Conservation (phyloP, 2,113 vertebrate species). For the Dicentrarchus labrax region DNA sequence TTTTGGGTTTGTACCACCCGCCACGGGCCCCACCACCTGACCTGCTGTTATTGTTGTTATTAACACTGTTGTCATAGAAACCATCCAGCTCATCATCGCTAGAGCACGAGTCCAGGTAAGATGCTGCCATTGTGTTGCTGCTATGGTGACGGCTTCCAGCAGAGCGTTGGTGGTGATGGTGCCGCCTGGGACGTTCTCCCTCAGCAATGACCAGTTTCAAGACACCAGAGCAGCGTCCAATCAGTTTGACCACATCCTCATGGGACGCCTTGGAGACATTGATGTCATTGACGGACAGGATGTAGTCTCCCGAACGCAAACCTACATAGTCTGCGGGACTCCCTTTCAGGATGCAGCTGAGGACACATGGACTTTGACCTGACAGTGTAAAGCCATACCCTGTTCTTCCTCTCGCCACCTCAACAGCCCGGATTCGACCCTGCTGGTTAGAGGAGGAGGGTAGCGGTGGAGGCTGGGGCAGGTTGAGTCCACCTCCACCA, state of each 20-base stretch:
- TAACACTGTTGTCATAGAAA: conserved; percentile 87
- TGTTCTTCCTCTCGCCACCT: conserved; percentile 92
- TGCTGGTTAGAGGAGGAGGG: conserved; percentile 56
- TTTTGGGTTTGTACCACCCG: conserved; percentile 89
- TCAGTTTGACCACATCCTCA: conserved; percentile 97
- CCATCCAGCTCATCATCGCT: conserved; percentile 93
- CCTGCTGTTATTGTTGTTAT: conserved; percentile 77
- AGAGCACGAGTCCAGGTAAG: conserved; percentile 90
- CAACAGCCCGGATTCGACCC: conserved; percentile 88
- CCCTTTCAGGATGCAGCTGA: conserved; percentile 93
- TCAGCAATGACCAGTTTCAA: conserved; percentile 92
- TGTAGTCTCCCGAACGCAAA: conserved; percentile 92
- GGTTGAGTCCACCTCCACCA: conserved; percentile 61
- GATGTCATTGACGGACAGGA: conserved; percentile 94
- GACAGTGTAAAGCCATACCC: conserved; percentile 97
- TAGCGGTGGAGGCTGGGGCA: conserved; percentile 39
- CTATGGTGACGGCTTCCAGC: conserved; percentile 67
- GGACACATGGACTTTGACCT: conserved; percentile 94
- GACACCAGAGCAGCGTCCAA: conserved; percentile 94
- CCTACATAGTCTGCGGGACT: conserved; percentile 95
- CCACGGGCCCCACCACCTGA: conserved; percentile 68
- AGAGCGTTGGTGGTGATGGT: conserved; percentile 72
- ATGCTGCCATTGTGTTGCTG: conserved; percentile 56
- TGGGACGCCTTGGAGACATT: conserved; percentile 95
- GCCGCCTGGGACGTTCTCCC: conserved; percentile 78